Evolutionary conservation across 2,797 vertebrate species (phyloP), one percentile per base, ranked within the genome.

Genomic region (Rhincodon typus): DNA sequence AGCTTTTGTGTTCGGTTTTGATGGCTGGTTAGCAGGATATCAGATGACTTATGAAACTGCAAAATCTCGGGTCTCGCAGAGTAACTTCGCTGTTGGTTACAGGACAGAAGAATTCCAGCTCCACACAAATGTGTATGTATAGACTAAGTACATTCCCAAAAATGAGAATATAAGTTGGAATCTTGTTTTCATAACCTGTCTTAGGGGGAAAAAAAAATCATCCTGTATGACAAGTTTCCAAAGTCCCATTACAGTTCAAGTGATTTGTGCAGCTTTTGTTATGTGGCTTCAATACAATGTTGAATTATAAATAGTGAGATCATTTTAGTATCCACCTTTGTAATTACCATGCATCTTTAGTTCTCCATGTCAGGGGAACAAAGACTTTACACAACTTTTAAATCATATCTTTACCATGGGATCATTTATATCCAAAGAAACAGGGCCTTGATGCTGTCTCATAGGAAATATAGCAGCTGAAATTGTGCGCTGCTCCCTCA

Each of bases 41-140:
- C 99, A 99, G 98, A 98, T 98, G 98, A 99, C 98, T 95, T 99
- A 99, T 86, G 99, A 99, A 97, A 98, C 99, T 0, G 97, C 98
- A 0, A 98, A 99, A 97, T 99, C 99, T 95, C 97, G 98, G 96
- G 97, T 99, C 97, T 99, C 99, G 87, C 99, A 99, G 98, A 99
- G 99, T 98, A 99, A 99, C 97, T 99, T 99, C 3, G 99, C 99
- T 0, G 99, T 99, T 62, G 99, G 99, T 96, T 99, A 98, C 96
- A 99, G 99, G 97, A 99, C 98, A 0, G 98, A 99, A 0, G 99
- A 99, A 96, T 99, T 99, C 97, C 99, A 99, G 98, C 98, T 99
- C 96, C 99, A 99, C 96, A 99, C 99, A 0, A 99, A 99, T 6
- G 99, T 99, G 99, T 99, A 98, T 98, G 98, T 98, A 96, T 34